Evolutionary conservation across 2,888 invertebrate genomes (phyloP).

Genomic region (Tyria jacobaeae): DNA sequence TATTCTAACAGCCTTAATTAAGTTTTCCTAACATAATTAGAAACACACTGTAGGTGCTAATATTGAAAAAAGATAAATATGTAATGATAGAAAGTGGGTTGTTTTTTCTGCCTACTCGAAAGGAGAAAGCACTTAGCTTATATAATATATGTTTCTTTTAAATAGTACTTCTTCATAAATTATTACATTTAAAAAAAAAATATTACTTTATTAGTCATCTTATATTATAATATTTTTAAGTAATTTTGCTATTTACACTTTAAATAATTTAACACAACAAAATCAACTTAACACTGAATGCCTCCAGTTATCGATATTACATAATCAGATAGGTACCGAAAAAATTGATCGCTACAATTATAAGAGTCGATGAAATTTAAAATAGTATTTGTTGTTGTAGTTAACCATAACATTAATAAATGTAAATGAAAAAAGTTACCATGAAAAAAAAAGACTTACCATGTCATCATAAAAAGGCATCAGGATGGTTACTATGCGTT

Average conservation of each 20-base stretch:
- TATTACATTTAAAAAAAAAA: no score
- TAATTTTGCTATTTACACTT: no score
- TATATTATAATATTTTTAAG: background rate
- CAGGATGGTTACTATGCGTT: slow-evolving; percentile 70
- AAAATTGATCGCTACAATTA: no score
- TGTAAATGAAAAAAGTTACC: no score
- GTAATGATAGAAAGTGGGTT: background rate
- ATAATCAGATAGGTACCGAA: background rate
- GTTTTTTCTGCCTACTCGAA: no score
- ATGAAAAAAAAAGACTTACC: slow-evolving; percentile 64
- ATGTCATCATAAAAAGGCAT: slow-evolving; percentile 83
- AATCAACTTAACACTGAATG: background rate
- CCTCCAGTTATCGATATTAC: background rate
- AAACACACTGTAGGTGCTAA: background rate
- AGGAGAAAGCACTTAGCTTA: no score
- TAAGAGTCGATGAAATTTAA: no score
- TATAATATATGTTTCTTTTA: no score
- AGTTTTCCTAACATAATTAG: background rate
- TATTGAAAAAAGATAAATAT: background rate
- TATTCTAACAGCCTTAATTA: slow-evolving; percentile 6
- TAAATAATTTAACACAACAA: background rate
- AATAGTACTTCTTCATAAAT: no score
- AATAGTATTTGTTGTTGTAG: background rate
- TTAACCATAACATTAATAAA: no score
- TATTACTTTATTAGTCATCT: no score